Conservation (phyloP, 1,140 invertebrate species). For the Piezodorus guildinii region DNA sequence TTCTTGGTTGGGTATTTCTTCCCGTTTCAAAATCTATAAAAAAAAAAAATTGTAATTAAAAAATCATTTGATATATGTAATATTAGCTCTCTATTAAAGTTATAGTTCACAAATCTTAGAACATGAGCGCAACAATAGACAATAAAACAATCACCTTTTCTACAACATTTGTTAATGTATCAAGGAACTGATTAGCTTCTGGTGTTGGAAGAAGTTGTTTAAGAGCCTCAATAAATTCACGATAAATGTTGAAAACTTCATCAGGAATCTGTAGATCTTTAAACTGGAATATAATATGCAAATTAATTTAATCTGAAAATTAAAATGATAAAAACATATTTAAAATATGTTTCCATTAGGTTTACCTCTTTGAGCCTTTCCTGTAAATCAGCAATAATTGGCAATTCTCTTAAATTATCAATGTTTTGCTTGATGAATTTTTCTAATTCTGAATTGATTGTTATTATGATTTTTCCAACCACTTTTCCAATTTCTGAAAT, state of each 20-base stretch:
- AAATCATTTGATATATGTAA: constrained; percentile 9
- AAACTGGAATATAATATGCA: not conserved
- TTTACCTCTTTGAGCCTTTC: constrained; percentile 34
- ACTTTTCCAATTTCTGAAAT: constrained; percentile 40
- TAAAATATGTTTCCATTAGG: not conserved
- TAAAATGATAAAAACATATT: not conserved
- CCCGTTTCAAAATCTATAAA: constrained; percentile 35
- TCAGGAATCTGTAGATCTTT: constrained; percentile 13
- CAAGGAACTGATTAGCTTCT: not conserved
- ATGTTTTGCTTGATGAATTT: constrained; percentile 36
- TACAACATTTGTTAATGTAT: not conserved
- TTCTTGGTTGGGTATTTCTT: constrained; percentile 39
- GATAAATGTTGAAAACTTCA: not conserved
- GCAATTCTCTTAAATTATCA: constrained; percentile 43
- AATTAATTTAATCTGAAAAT: not conserved
- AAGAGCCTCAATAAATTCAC: not conserved
- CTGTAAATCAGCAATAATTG: constrained; percentile 41
- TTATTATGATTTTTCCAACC: constrained; percentile 35
- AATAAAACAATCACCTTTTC: constrained; percentile 1
- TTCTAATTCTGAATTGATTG: constrained; percentile 38
- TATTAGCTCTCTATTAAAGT: not conserved
- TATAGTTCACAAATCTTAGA: not conserved
- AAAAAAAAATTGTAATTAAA: too few species aligned
- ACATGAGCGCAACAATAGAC: not conserved
- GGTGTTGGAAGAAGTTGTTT: not conserved